phyloP scores from a whole-genome alignment of 2,113 vertebrate genomes.

The Calypte anna region DNA sequence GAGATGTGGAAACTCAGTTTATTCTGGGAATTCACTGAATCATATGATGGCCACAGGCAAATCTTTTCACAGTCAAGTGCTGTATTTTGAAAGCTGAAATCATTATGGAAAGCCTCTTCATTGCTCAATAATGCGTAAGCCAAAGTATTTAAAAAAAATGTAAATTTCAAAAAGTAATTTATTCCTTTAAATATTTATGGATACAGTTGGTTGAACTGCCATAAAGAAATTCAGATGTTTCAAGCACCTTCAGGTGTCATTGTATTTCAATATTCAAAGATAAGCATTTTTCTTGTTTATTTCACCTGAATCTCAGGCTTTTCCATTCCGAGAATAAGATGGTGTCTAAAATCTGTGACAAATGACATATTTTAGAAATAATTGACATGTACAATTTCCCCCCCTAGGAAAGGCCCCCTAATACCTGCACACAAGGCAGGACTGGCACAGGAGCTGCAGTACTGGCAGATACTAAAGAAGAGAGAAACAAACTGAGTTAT shows the following conservation, averaged over 20 bases:
- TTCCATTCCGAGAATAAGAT: not conserved
- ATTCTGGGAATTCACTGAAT: slow-evolving; percentile 23
- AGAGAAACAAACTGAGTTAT: not conserved
- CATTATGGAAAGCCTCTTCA: slow-evolving; percentile 64
- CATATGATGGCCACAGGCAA: not conserved
- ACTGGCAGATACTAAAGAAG: not conserved
- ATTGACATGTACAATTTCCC: not conserved
- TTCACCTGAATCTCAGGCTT: not conserved
- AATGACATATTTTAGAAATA: not conserved
- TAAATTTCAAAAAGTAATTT: slow-evolving; percentile 67
- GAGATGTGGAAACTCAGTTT: not conserved
- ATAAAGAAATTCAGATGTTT: slow-evolving; percentile 2
- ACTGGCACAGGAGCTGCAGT: not conserved
- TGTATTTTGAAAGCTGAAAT: slow-evolving; percentile 51
- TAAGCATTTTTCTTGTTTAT: not conserved
- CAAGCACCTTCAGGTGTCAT: not conserved
- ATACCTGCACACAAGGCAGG: not conserved
- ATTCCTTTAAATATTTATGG: slow-evolving; percentile 68
- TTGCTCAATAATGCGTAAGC: slow-evolving; percentile 52
- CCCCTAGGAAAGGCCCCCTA: not conserved
- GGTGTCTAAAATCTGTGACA: not conserved
- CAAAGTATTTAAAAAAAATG: slow-evolving; percentile 68
- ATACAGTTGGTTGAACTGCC: slow-evolving; percentile 8
- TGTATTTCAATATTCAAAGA: slow-evolving; percentile 17
- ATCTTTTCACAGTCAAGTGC: slow-evolving; percentile 19